Evolutionary conservation across 2,797 vertebrate species (phyloP), one percentile per base, ranked within the genome.

Genomic region (Amazona ochrocephala): DNA sequence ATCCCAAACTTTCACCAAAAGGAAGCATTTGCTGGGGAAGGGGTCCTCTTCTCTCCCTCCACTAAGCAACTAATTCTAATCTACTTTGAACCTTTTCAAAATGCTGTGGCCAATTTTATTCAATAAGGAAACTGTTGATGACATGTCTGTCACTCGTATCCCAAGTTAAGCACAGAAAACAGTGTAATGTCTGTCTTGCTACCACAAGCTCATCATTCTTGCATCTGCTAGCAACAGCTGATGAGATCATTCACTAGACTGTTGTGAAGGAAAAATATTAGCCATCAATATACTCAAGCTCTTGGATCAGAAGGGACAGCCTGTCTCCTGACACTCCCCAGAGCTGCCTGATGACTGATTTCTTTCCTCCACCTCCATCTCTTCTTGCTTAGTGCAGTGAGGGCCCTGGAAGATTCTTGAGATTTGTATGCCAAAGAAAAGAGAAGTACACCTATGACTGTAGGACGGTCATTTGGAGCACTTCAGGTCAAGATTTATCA

Each of bases 161-260:
- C 56, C 72, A 60, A 76, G 54, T 94, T 16, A 87, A 79, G 90
- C 68, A 42, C 29, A 84, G 51, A 53, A 84, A 91, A 48, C 54
- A 76, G 41, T 60, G 66, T 42, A 64, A 67, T 32, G 54, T 44
- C 72, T 87, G 47, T 60, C 71, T 80, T 92, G 61, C 71, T 82
- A 88, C 45, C 87, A 91, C 67, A 76, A n/a, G 27, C 21, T 39
- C 74, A 93, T 80, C 6, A 32, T 42, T 96, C 88, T 64, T 90
- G 91, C 82, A 95, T 80, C 81, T 90, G 90, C 81, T 72, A 80
- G 67, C 65, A 95, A 61, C 72, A 89, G 62, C 78, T 67, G 75
- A 89, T 79, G 77, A 95, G 71, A 86, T 89, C 80, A 84, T 54
- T 84, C 88, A 83, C 61, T 20, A 24, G 68, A 85, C 34, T 93